Conservation (phyloP, 2,113 vertebrate genomes). For the Salminus brasiliensis region DNA sequence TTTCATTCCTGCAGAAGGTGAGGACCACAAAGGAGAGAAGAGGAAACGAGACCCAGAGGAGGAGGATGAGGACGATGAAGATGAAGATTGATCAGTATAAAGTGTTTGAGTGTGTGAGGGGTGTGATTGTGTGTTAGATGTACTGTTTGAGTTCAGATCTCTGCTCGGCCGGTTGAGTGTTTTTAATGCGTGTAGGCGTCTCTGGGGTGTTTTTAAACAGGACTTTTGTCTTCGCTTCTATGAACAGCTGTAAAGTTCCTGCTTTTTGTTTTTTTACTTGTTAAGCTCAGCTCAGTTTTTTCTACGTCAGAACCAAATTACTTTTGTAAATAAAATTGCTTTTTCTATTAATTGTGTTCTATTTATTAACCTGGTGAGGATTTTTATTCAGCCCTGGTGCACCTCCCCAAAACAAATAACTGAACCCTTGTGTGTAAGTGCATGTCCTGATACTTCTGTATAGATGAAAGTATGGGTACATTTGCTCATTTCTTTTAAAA, state of each 20-base stretch:
- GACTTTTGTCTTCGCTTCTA: neutral
- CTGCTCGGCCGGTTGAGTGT: neutral
- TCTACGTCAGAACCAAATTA: neutral
- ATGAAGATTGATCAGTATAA: constrained; percentile 61
- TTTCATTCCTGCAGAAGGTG: constrained; percentile 28
- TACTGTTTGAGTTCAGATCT: neutral
- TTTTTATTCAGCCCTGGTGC: no score
- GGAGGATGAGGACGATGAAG: constrained; percentile 83
- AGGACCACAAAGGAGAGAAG: constrained; percentile 83
- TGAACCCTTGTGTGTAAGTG: no score
- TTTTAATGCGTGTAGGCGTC: neutral
- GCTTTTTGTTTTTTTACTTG: neutral
- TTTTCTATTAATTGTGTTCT: neutral
- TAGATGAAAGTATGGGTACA: no score
- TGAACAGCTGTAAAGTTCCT: neutral
- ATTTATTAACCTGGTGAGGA: no score
- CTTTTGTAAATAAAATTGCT: constrained; percentile 41
- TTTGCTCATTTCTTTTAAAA: no score
- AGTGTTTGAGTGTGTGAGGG: neutral
- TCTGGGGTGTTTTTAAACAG: constrained; percentile 7
- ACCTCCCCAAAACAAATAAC: no score
- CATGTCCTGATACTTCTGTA: no score
- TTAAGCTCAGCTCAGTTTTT: neutral
- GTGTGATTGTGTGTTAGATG: neutral
- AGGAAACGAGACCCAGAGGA: constrained; percentile 90